phyloP scores from a whole-genome alignment of 2,888 invertebrate genomes.

The Eupithecia abbreviata region DNA sequence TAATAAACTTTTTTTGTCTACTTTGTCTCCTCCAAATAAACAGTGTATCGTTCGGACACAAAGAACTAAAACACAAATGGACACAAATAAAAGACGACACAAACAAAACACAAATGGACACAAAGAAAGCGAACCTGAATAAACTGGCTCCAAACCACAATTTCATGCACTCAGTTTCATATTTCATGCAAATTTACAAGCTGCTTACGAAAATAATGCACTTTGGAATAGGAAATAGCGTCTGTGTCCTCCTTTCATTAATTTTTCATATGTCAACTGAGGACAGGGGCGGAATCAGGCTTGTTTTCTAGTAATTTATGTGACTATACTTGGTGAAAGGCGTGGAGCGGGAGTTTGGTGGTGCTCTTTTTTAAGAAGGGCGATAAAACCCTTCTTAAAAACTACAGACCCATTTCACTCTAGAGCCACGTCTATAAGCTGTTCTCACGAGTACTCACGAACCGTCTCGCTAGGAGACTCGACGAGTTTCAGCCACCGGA shows the following conservation, averaged over 20 bases:
- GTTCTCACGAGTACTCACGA: too few relatives aligned
- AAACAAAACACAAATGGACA: slow-evolving; percentile 11
- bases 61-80: slow-evolving; percentile 4
- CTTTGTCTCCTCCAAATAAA: background rate
- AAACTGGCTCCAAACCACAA: background rate
- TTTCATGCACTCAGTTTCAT: slow-evolving; percentile 17
- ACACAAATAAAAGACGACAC: slow-evolving; percentile 1
- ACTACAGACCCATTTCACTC: too few relatives aligned
- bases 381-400: too few relatives aligned
- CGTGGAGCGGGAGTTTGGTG: too few relatives aligned
- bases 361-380: too few relatives aligned
- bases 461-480: too few relatives aligned
- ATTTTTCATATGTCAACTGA: slow-evolving; percentile 43
- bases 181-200: slow-evolving; percentile 26
- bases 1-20: background rate
- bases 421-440: too few relatives aligned
- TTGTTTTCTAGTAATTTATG: background rate
- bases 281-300: slow-evolving; percentile 22
- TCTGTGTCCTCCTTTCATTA: slow-evolving; percentile 38
- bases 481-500: too few relatives aligned
- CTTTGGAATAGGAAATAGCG: slow-evolving; percentile 35
- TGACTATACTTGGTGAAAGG: background rate
- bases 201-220: slow-evolving; percentile 35
- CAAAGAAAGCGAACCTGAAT: slow-evolving; percentile 8
- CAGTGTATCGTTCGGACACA: background rate